Percentiles rank a stretch among this genome's conserved stretches.
Conservation (phyloP, 1,140 invertebrate genomes). For the Danaus melanippus region DNA sequence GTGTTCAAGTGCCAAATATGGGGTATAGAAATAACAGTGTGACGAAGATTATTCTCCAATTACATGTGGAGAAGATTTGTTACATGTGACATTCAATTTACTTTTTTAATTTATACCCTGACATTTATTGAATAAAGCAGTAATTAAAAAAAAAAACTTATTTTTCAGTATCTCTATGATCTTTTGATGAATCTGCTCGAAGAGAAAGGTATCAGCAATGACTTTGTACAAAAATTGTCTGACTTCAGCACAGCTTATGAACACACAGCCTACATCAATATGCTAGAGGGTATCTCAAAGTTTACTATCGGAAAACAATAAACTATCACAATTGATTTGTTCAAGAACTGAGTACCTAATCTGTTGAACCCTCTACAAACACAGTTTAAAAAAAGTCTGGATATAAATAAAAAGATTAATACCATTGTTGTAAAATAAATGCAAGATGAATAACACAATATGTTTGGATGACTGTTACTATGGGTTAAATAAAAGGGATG, state of each 20-base stretch:
- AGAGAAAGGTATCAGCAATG: conserved; percentile 93
- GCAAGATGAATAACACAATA: neutral
- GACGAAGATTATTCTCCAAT: conserved; percentile 42
- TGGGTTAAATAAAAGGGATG: conserved; percentile 22
- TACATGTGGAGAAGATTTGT: conserved; percentile 39
- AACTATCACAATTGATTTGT: neutral
- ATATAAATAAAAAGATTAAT: no score
- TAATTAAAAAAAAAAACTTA: conserved; percentile 10
- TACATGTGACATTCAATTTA: conserved; percentile 42
- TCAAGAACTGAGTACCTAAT: conserved; percentile 5
- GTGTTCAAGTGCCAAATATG: conserved; percentile 58
- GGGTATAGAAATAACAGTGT: conserved; percentile 50
- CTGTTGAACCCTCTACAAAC: conserved; percentile 13
- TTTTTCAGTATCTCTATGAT: conserved; percentile 91
- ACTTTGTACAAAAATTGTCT: conserved; percentile 90
- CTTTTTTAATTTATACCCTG: conserved; percentile 14
- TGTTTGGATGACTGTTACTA: neutral
- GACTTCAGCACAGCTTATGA: conserved; percentile 92
- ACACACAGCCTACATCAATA: conserved; percentile 88
- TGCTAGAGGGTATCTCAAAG: conserved; percentile 88
- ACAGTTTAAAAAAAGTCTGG: no score
- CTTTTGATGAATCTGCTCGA: conserved; percentile 94
- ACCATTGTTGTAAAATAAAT: no score
- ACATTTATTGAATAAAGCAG: neutral
- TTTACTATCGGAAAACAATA: conserved; percentile 80